phyloP scores from a whole-genome alignment of 2,797 vertebrate genomes.

The Poeciliopsis infans region DNA sequence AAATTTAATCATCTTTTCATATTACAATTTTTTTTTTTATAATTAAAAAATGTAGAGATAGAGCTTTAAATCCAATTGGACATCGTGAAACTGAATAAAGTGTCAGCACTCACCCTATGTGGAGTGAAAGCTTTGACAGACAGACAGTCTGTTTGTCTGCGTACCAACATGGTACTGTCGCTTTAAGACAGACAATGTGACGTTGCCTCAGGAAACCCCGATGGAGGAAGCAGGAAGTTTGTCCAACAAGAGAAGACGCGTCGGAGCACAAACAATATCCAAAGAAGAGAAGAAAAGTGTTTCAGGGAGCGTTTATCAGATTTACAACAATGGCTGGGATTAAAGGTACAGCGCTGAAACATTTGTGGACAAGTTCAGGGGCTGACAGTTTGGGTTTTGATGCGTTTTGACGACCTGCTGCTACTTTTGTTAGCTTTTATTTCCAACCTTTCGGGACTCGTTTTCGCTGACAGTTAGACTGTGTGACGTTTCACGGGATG shows the following conservation, averaged over 20 bases:
- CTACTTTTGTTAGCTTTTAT: constrained; percentile 22
- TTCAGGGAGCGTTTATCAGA: not conserved
- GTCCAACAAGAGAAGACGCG: constrained; percentile 26
- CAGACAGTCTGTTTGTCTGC: too few relatives aligned
- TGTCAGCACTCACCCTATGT: too few relatives aligned
- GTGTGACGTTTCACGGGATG: rapidly evolving
- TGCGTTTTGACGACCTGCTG: not conserved
- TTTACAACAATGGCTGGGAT: constrained; percentile 77
- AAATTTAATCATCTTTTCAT: too few relatives aligned
- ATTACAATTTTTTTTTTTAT: too few relatives aligned
- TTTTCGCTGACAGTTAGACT: not conserved
- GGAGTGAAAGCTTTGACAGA: too few relatives aligned
- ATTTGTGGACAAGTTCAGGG: rapidly evolving
- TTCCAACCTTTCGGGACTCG: constrained; percentile 10
- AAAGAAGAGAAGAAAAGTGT: constrained; percentile 44
- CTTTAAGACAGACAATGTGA: constrained; percentile 77
- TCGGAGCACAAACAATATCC: constrained; percentile 59
- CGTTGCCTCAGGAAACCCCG: constrained; percentile 4
- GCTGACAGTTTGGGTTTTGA: not conserved
- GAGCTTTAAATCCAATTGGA: too few relatives aligned
- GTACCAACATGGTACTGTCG: constrained; percentile 27
- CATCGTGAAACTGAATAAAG: too few relatives aligned
- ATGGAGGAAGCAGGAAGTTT: constrained; percentile 80
- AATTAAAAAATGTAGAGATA: too few relatives aligned
- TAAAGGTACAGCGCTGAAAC: constrained; percentile 72